Conservation (phyloP, 2,797 vertebrate genomes). For the Bradypus variegatus region DNA sequence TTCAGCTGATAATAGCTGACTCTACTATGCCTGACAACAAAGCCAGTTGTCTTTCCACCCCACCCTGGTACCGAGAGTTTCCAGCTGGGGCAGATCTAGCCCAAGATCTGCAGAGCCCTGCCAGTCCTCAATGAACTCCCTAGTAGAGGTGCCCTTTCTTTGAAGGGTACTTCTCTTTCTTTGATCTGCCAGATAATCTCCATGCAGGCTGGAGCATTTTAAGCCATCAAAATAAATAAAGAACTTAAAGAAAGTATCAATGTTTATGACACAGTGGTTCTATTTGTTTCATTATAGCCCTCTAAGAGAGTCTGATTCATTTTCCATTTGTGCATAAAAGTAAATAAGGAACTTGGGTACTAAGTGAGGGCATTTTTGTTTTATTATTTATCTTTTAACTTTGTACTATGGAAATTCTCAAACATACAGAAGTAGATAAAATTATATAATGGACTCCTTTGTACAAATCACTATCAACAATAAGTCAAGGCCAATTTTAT, state of each 20-base stretch:
- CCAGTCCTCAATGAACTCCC: neutral
- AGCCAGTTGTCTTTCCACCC: neutral
- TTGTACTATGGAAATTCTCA: conserved; percentile 10
- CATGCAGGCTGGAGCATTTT: neutral
- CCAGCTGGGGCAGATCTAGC: neutral
- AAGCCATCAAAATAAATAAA: neutral
- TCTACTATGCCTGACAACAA: neutral
- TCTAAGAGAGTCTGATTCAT: neutral
- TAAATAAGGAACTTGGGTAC: neutral
- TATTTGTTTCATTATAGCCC: neutral
- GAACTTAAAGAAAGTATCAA: neutral
- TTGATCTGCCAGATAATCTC: neutral
- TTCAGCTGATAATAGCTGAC: neutral
- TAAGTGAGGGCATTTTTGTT: neutral
- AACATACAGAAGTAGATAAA: conserved; percentile 30
- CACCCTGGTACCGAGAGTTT: neutral
- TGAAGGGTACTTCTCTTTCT: neutral
- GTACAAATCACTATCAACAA: neutral
- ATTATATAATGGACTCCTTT: neutral
- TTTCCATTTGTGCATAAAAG: neutral
- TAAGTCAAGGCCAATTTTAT: neutral
- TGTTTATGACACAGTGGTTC: neutral
- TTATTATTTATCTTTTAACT: conserved; percentile 8
- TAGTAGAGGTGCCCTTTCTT: neutral
- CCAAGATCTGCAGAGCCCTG: neutral